Evolutionary conservation across 2,113 vertebrate species (phyloP).

Genomic region (Larimichthys polyactis): DNA sequence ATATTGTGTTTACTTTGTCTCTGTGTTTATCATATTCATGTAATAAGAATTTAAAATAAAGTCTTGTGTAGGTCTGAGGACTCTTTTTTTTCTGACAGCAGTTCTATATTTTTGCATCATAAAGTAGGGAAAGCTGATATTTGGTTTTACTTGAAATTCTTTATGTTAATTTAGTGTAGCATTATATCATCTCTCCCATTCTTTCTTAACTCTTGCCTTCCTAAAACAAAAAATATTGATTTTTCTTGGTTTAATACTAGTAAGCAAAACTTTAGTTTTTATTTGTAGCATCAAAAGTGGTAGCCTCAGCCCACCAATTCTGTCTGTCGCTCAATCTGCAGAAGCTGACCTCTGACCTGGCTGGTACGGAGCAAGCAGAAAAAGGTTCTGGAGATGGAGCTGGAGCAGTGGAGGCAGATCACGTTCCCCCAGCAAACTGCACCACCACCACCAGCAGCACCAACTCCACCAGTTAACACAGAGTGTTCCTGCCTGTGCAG

Average conservation of each 20-base stretch:
- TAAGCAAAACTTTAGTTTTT: constrained; percentile 47
- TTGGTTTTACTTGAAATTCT: not conserved
- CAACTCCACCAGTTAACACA: constrained; percentile 40
- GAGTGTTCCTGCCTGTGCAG: constrained; percentile 66
- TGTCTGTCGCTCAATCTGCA: constrained; percentile 72
- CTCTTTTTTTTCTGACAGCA: constrained; percentile 7
- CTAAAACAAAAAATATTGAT: constrained; percentile 9
- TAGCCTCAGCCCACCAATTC: constrained; percentile 36
- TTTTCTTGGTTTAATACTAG: constrained; percentile 20
- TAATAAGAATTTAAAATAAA: constrained; percentile 38
- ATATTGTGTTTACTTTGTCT: constrained; percentile 45
- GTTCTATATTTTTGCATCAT: not conserved
- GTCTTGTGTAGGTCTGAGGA: not conserved
- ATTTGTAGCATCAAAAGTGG: constrained; percentile 42
- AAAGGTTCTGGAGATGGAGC: constrained; percentile 86
- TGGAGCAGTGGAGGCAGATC: constrained; percentile 87
- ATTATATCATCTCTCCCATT: not conserved
- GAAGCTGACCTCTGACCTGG: constrained; percentile 89
- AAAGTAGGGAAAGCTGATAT: not conserved
- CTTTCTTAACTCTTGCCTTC: constrained; percentile 14
- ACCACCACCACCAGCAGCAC: constrained; percentile 39
- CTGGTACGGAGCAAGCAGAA: constrained; percentile 90
- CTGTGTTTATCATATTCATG: constrained; percentile 31
- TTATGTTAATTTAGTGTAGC: not conserved
- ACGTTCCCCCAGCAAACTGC: constrained; percentile 75